Conservation (phyloP, 2,888 invertebrate species). For the Pycnomerus fuliginosus region DNA sequence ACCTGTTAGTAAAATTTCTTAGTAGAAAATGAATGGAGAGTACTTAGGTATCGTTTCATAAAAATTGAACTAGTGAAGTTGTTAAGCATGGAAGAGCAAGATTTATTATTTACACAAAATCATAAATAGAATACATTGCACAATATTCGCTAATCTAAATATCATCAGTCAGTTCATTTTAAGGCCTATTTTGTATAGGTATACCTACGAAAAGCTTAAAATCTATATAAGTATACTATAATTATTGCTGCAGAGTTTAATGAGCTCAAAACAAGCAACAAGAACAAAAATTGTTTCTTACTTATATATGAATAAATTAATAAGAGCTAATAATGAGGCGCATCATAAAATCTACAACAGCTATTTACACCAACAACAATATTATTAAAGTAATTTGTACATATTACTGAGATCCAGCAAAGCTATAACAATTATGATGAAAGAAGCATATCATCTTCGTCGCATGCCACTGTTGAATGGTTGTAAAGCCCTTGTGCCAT, state of each 20-base stretch:
- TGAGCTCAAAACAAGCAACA: too few relatives aligned
- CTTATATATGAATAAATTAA: too few relatives aligned
- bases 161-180: slow-evolving; percentile 35
- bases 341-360: too few relatives aligned
- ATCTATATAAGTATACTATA: slow-evolving; percentile 4
- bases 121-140: slow-evolving; percentile 30
- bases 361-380: slow-evolving; percentile 26
- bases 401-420: slow-evolving; percentile 24
- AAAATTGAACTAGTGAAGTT: too few relatives aligned
- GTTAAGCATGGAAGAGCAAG: slow-evolving; percentile 25
- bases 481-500: slow-evolving; percentile 96
- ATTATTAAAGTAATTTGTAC: slow-evolving; percentile 22
- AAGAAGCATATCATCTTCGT: slow-evolving; percentile 57
- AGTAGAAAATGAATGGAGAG: too few relatives aligned
- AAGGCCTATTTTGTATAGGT: slow-evolving; percentile 31
- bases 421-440: slow-evolving; percentile 24
- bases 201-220: too few relatives aligned
- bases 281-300: too few relatives aligned
- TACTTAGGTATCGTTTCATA: too few relatives aligned
- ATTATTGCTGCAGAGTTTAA: too few relatives aligned
- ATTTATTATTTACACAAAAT: slow-evolving; percentile 19
- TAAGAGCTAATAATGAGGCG: too few relatives aligned
- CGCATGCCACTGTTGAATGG: slow-evolving; percentile 67
- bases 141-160: slow-evolving; percentile 29
- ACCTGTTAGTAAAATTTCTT: too few relatives aligned